A percentile compares a stretch with the other conserved stretches of the same genome.
These are phyloP conservation scores for Percopsis omiscomaycus DNA, from an alignment of 2,797 vertebrate genomes.

Conservation along the genomic window DNA sequence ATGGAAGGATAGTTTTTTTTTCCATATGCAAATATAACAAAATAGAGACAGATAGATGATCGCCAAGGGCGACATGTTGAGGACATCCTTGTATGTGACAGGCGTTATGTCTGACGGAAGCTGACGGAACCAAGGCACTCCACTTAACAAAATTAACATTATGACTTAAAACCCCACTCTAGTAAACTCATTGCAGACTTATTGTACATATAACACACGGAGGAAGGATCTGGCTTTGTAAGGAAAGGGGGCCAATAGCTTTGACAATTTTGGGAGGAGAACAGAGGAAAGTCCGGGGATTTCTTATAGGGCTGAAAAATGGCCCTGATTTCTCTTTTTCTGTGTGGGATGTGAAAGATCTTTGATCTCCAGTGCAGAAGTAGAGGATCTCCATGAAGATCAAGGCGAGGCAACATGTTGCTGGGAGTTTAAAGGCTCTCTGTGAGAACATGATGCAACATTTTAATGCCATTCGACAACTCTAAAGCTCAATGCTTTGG, in stretches of 20 bases:
- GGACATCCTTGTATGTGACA: no score
- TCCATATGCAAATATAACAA: no score
- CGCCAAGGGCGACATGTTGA: no score
- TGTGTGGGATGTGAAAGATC: background rate
- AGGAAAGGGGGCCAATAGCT: background rate
- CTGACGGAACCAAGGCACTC: no score
- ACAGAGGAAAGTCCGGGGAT: conserved; percentile 1
- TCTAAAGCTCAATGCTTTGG: no score
- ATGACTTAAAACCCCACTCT: no score
- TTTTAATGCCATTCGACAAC: no score
- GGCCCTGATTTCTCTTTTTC: conserved; percentile 22
- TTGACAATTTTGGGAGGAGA: background rate
- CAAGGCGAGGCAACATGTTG: background rate
- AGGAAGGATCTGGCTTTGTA: background rate
- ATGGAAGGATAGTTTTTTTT: no score
- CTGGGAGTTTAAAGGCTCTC: background rate
- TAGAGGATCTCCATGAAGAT: conserved; percentile 10
- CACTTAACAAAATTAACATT: no score
- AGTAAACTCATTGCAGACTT: no score
- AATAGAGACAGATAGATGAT: no score
- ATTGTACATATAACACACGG: background rate
- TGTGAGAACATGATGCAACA: background rate
- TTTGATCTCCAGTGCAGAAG: conserved; percentile 7
- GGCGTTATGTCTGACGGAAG: no score
- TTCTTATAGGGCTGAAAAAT: conserved; percentile 16